Evolutionary conservation across 2,888 invertebrate species (phyloP).

Genomic region (Apocheima hispidaria): DNA sequence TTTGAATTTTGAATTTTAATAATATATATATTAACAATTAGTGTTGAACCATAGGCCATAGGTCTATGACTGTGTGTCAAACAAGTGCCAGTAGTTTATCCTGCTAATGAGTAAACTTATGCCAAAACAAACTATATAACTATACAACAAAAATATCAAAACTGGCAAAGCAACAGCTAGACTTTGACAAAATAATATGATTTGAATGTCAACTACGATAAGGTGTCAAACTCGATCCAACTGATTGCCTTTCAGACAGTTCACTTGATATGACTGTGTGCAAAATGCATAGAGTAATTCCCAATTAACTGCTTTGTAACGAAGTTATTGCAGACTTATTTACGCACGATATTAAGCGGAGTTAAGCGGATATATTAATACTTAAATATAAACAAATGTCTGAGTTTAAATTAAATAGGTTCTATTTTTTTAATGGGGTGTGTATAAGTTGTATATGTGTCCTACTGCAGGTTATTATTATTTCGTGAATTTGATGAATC

Average conservation of each 20-base stretch:
- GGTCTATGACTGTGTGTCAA: too few relatives aligned
- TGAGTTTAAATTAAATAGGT: background rate
- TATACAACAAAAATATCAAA: background rate
- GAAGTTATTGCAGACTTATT: conserved; percentile 12
- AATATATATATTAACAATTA: too few relatives aligned
- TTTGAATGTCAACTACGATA: conserved; percentile 22
- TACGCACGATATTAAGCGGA: too few relatives aligned
- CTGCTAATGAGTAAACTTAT: too few relatives aligned
- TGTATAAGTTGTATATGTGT: too few relatives aligned
- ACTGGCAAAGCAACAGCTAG: conserved; percentile 4
- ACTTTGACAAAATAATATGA: conserved; percentile 8
- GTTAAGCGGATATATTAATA: background rate
- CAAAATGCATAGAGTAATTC: conserved; percentile 16
- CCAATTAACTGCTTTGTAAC: conserved; percentile 14
- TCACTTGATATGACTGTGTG: conserved; percentile 27
- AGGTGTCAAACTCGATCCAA: conserved; percentile 30
- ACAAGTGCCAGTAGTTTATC: too few relatives aligned
- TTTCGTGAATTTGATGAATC: too few relatives aligned
- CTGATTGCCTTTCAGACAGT: conserved; percentile 32
- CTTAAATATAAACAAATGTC: background rate
- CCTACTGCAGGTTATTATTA: too few relatives aligned
- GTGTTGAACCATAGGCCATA: too few relatives aligned
- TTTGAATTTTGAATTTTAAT: too few relatives aligned
- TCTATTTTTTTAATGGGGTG: too few relatives aligned
- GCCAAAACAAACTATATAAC: too few relatives aligned